A percentile compares a stretch with the other conserved stretches of the same genome.
Conservation (phyloP, 2,888 invertebrate species). For the Nomada hirtipes region DNA sequence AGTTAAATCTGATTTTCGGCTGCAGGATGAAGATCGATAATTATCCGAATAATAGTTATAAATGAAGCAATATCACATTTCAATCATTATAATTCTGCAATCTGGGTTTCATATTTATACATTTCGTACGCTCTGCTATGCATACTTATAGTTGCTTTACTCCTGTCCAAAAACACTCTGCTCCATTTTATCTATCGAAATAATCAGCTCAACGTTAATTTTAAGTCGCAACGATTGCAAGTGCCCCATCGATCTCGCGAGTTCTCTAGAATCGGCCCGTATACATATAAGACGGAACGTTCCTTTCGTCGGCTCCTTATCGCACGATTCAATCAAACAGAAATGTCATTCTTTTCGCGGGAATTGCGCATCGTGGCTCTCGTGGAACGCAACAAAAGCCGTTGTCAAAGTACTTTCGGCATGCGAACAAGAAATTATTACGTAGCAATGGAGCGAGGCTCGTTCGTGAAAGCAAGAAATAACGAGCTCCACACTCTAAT, state of each 20-base stretch:
- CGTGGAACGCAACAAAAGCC: constrained; percentile 15
- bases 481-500: constrained; percentile 57
- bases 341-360: constrained; percentile 22
- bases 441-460: constrained; percentile 9
- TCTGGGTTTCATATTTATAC: too few relatives aligned
- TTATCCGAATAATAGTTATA: too few relatives aligned
- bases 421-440: constrained; percentile 33
- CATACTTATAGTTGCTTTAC: too few relatives aligned
- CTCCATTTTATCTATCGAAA: too few relatives aligned
- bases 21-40: too few relatives aligned
- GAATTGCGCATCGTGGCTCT: constrained; percentile 10
- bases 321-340: constrained; percentile 3
- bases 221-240: too few relatives aligned
- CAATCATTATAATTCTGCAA: too few relatives aligned
- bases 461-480: constrained; percentile 41
- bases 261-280: background rate
- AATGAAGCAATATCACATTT: too few relatives aligned
- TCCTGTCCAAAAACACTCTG: too few relatives aligned
- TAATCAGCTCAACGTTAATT: too few relatives aligned
- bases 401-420: constrained; percentile 39
- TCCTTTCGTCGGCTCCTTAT: constrained; percentile 2
- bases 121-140: too few relatives aligned
- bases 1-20: too few relatives aligned
- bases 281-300: background rate
- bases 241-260: background rate